phyloP scores from a whole-genome alignment of 2,888 invertebrate species.

The Torymus texanus region DNA sequence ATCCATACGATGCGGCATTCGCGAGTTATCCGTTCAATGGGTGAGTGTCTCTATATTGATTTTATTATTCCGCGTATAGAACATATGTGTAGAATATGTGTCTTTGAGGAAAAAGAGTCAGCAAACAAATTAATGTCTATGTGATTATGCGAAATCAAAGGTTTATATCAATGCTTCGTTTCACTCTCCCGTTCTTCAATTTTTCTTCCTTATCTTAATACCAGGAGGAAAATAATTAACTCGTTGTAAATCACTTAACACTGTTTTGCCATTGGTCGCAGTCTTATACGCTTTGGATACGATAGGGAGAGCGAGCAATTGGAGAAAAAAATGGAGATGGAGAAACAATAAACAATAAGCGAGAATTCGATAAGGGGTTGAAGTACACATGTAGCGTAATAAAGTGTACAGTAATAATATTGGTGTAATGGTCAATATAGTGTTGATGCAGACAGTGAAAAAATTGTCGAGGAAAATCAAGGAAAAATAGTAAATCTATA shows the following conservation, averaged over 20 bases:
- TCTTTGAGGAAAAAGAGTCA: too few species aligned
- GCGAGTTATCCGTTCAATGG: constrained; percentile 96
- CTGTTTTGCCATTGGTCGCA: neutral
- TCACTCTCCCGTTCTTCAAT: neutral
- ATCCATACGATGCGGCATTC: constrained; percentile 94
- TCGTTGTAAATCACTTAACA: constrained; percentile 51
- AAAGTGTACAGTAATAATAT: too few species aligned
- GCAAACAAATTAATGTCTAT: too few species aligned
- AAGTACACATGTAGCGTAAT: too few species aligned
- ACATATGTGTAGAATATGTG: too few species aligned
- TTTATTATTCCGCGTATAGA: too few species aligned
- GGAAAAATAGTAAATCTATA: too few species aligned
- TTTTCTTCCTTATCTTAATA: constrained; percentile 31
- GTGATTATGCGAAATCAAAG: too few species aligned
- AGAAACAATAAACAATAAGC: constrained; percentile 14
- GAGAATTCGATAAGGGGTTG: constrained; percentile 20
- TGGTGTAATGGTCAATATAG: too few species aligned
- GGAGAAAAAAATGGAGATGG: neutral
- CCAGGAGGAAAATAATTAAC: constrained; percentile 53
- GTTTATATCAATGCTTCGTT: neutral
- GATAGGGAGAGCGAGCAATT: neutral
- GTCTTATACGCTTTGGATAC: neutral
- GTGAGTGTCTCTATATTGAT: constrained; percentile 79
- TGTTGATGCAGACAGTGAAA: neutral
- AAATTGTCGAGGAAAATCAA: neutral